These are phyloP conservation scores for Gadopsis marmoratus DNA, from an alignment of 2,797 vertebrate species.

Conservation along the genomic window DNA sequence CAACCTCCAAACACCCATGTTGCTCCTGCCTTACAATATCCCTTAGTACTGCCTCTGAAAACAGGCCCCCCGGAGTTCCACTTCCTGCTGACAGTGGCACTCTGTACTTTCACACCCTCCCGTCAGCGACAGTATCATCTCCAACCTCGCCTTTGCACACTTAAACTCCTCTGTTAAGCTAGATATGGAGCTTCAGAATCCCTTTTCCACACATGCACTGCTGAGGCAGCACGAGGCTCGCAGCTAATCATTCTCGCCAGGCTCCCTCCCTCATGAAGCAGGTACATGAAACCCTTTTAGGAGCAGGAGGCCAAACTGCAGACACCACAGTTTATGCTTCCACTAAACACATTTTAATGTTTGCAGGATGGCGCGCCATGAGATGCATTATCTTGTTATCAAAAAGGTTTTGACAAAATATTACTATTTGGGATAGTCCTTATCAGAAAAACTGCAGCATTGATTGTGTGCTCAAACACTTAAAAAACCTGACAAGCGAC, in stretches of 20 bases:
- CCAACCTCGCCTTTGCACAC: background rate
- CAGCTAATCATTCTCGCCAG: constrained; percentile 32
- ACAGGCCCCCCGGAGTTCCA: background rate
- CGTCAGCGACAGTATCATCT: background rate
- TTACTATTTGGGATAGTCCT: no score
- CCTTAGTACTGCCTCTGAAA: constrained; percentile 5
- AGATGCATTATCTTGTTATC: background rate
- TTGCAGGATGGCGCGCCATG: background rate
- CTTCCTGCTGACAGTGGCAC: constrained; percentile 5
- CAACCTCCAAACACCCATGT: background rate
- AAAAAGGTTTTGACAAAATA: background rate
- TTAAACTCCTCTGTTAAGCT: constrained; percentile 7
- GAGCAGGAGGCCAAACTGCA: constrained; percentile 39
- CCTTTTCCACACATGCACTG: background rate
- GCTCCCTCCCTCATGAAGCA: constrained; percentile 32
- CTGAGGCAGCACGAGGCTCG: constrained; percentile 38
- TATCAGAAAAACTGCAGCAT: no score
- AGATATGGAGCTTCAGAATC: constrained; percentile 8
- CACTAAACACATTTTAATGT: background rate
- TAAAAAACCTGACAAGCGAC: background rate
- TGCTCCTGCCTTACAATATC: background rate
- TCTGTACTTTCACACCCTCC: background rate
- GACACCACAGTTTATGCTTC: constrained; percentile 16
- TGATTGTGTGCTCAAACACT: background rate
- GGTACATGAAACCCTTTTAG: constrained; percentile 41